Evolutionary conservation across 1,140 invertebrate genomes (phyloP).

Genomic region (Armadillidium nasatum): DNA sequence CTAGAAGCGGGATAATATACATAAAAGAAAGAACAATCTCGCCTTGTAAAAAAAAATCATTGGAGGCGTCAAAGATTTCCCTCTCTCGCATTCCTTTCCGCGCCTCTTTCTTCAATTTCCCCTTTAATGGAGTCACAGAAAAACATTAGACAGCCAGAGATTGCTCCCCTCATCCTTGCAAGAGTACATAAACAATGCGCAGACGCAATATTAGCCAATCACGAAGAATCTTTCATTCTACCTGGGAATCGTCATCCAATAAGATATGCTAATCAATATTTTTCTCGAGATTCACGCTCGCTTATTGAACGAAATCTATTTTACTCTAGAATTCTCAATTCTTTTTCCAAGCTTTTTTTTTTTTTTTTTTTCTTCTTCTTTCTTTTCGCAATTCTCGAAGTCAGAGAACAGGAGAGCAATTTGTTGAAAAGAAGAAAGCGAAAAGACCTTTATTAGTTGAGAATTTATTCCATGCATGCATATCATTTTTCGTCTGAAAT

Average conservation of each 20-base stretch:
- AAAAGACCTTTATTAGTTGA: not conserved
- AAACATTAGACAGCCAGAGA: constrained; percentile 12
- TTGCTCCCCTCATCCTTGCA: constrained; percentile 1
- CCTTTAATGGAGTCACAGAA: constrained; percentile 12
- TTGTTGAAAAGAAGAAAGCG: constrained; percentile 8
- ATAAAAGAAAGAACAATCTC: not conserved
- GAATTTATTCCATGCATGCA: constrained; percentile 5
- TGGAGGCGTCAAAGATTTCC: constrained; percentile 1
- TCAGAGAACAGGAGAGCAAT: constrained; percentile 7
- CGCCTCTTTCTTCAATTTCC: constrained; percentile 9
- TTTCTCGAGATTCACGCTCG: not conserved
- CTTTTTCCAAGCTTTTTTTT: not conserved
- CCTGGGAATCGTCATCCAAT: constrained; percentile 2
- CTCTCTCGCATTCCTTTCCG: not conserved
- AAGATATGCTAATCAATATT: constrained; percentile 8
- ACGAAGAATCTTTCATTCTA: not conserved
- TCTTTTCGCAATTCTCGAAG: not conserved
- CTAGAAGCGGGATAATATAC: too few relatives aligned
- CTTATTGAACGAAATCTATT: not conserved
- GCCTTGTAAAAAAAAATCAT: not conserved
- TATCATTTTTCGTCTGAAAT: constrained; percentile 1
- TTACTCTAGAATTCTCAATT: not conserved
- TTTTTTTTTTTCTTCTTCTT: too few relatives aligned
- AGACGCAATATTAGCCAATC: not conserved
- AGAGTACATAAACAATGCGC: not conserved